Evolutionary conservation across 1,140 invertebrate species (phyloP), one percentile per base, ranked within the genome.

Genomic region (Oryctes rhinoceros): DNA sequence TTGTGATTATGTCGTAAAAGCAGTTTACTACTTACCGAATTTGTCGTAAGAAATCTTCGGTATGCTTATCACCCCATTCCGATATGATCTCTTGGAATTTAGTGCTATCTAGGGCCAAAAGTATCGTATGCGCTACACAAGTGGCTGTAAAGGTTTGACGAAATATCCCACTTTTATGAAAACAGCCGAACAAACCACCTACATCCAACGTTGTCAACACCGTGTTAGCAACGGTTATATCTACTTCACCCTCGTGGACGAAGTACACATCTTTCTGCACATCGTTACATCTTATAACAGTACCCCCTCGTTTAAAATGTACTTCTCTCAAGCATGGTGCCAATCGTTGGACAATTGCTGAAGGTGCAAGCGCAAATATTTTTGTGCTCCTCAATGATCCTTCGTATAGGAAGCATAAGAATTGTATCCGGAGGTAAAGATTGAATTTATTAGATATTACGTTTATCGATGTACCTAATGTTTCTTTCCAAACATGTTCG

Each of bases 401-500:
- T 81, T 89, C 87, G 77, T 89, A 89, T 86, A 89, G 88, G 80
- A 86, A 88, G 48, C 88, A 83, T 24, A 89, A 88, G 18, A 88
- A 88, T 76, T 89, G 88, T 86, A 88, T 88, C 77, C 88, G 88
- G 81, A 89, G 82, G 84, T 89, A 88, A 78, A 88, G 86, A 84
- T 89, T 88, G 37, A 89, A 83, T 84, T 88, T 88, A 6, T 87
- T 87, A 62, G 88, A 83, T 83, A 88, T 88, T 65, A 88, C 87
- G 83, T 87, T 84, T 79, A 89, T 88, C 83, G 87, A 88, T 87
- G 88, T 88, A 71, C 88, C 88, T 6, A 87, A 86, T n/a, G 88
- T 89, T 82, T 87, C 85, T 81, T 88, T 88, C 88, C 88, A 89
- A 81, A 88, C 88, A 81, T 89, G 88, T 83, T 88, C 87, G 88